Evolutionary conservation across 2,113 vertebrate species (phyloP), one percentile per base, ranked within the genome.

Genomic region (Oreamnos americanus): DNA sequence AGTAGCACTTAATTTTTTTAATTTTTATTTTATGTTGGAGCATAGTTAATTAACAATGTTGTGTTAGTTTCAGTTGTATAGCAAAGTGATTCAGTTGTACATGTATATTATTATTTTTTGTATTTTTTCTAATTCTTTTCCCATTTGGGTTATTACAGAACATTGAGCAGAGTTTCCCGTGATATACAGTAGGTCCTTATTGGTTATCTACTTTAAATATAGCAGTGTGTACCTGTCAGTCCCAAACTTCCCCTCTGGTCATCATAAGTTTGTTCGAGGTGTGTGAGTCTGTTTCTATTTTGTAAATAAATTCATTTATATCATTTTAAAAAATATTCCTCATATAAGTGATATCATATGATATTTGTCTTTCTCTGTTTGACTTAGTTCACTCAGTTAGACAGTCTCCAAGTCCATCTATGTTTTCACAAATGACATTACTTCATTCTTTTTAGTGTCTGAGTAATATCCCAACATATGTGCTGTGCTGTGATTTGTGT

Each of bases 111-210:
- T 64, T 67, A 36, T 67, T 71, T 71, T 71, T 71, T 36, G 8
- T 71, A 21, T 71, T 47, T 78, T 78, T 47, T 78, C 14, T 10
- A 78, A 47, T 78, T 47, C 3, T 78, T 78, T 78, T 47, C 26
- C 43, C 76, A 78, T 78, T 16, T 30, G 47, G 43, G 76, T 45
- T 47, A 79, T 79, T 47, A 47, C 2, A 79, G 43, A 47, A 47
- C 43, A 79, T 1, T 47, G 43, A 47, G 43, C 15, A 79, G 26
- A 47, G 43, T 30, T 47, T 14, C 43, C 43, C 0, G 0, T 47
- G 43, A 25, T 79, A 30, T 47, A 79, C 25, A 45, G 43, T 45
- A 28, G 43, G 25, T 78, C 25, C 43, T 16, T 78, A 26, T 16
- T 78, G 25, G 43, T 78, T 78, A 78, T 78, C 25, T 45, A 45